Conservation (phyloP, 1,140 invertebrate genomes). For the Eumaeus atala region DNA sequence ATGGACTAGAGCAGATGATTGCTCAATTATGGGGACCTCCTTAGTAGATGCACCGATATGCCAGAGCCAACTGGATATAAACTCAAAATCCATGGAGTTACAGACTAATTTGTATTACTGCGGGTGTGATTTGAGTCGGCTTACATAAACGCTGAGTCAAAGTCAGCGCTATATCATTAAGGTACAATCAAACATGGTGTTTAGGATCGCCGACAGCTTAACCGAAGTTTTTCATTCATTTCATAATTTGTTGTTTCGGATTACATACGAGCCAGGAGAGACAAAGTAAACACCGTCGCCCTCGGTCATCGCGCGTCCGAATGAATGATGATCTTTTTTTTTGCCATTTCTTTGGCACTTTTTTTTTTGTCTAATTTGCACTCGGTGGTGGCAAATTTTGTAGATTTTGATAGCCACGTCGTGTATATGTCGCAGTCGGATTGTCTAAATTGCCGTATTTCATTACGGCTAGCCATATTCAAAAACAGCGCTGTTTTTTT, state of each 20-base stretch:
- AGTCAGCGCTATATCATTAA: conserved; percentile 70
- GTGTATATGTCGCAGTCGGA: too few relatives aligned
- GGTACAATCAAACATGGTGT: conserved; percentile 69
- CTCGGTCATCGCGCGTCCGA: conserved; percentile 22
- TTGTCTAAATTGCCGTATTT: too few relatives aligned
- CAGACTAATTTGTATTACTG: conserved; percentile 27
- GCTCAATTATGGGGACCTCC: conserved; percentile 72
- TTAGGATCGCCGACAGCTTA: conserved; percentile 71
- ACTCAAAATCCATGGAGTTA: conserved; percentile 33
- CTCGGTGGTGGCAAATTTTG: too few relatives aligned
- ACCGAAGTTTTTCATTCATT: conserved; percentile 65
- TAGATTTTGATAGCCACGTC: too few relatives aligned
- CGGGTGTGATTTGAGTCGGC: conserved; percentile 48
- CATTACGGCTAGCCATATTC: too few relatives aligned
- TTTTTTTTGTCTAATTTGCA: neutral
- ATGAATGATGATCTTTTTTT: conserved; percentile 11
- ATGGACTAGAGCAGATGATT: conserved; percentile 68
- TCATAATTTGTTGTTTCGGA: conserved; percentile 71
- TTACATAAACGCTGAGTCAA: conserved; percentile 59
- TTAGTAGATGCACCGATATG: conserved; percentile 57
- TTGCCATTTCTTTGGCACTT: conserved; percentile 17
- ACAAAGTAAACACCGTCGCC: conserved; percentile 65
- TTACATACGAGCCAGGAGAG: conserved; percentile 51
- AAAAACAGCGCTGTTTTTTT: too few relatives aligned
- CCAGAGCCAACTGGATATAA: conserved; percentile 22